These are phyloP conservation scores for Pardalotus punctatus DNA, from an alignment of 2,113 vertebrate species.

Conservation along the genomic window DNA sequence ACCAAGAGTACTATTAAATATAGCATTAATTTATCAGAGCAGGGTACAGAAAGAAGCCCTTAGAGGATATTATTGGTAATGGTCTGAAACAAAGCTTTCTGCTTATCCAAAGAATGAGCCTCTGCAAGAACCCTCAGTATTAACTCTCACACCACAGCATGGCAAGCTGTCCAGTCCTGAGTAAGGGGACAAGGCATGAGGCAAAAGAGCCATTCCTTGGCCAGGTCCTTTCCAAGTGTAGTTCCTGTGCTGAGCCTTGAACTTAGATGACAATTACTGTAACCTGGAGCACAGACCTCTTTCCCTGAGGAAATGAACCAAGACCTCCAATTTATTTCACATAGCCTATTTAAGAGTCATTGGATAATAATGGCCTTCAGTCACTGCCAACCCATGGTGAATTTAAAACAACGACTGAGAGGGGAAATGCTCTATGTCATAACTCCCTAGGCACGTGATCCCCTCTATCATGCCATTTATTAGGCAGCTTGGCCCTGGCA, in stretches of 20 bases:
- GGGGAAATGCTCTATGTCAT: neutral
- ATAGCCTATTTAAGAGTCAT: neutral
- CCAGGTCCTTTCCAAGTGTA: neutral
- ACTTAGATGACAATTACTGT: neutral
- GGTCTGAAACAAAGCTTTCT: constrained; percentile 1
- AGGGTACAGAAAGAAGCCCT: neutral
- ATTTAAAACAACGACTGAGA: constrained; percentile 31
- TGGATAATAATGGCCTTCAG: constrained; percentile 1
- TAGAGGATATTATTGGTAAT: neutral
- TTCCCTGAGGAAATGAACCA: neutral
- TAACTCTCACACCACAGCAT: neutral
- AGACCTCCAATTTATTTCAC: constrained; percentile 31
- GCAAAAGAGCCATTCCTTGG: neutral
- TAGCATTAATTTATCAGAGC: constrained; percentile 1
- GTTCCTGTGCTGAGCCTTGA: neutral
- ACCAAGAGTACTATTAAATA: constrained; percentile 30
- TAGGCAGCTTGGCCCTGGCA: neutral
- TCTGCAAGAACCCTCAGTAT: neutral
- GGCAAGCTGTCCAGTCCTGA: neutral
- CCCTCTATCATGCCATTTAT: constrained; percentile 12
- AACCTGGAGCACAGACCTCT: neutral
- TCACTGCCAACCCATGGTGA: neutral
- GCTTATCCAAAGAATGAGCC: neutral
- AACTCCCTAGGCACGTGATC: neutral
- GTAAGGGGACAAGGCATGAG: accelerated